Percentiles rank a stretch among this genome's conserved stretches.
These are phyloP conservation scores for Aspidiotus rigidus DNA, from an alignment of 2,888 invertebrate species.

Conservation along the genomic window DNA sequence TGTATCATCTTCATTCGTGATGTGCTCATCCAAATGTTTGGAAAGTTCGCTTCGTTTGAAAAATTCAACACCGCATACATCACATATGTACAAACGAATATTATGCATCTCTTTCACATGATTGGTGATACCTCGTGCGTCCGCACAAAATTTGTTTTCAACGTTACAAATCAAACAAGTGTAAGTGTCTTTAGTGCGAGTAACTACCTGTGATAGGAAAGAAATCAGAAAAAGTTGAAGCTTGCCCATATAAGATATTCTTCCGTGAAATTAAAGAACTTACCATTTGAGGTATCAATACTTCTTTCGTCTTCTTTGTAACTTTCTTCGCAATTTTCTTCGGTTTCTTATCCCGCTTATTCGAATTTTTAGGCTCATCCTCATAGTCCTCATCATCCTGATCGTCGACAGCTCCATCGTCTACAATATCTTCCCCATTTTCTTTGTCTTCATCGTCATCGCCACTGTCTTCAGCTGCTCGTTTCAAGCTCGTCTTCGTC, in stretches of 20 bases:
- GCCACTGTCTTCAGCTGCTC: constrained; percentile 25
- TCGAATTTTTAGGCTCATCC: constrained; percentile 35
- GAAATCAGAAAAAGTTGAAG: no score
- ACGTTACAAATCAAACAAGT: constrained; percentile 49
- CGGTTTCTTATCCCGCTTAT: constrained; percentile 37
- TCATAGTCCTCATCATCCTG: constrained; percentile 37
- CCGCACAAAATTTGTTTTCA: constrained; percentile 45
- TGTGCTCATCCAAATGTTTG: constrained; percentile 54
- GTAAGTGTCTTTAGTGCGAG: constrained; percentile 46
- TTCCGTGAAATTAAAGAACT: background rate
- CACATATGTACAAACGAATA: constrained; percentile 58
- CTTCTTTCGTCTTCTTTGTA: constrained; percentile 35
- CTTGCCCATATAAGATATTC: no score
- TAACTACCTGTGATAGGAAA: constrained; percentile 36
- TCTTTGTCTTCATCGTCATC: constrained; percentile 36
- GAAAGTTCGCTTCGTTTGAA: constrained; percentile 45
- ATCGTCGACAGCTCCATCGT: constrained; percentile 38
- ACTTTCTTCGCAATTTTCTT: constrained; percentile 28
- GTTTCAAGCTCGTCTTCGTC: constrained; percentile 37
- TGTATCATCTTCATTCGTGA: constrained; percentile 53
- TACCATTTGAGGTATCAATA: constrained; percentile 40
- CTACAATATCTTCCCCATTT: constrained; percentile 27
- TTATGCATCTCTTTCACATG: constrained; percentile 57
- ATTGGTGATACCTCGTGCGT: constrained; percentile 52
- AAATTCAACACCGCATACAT: constrained; percentile 58